Evolutionary conservation across 1,140 invertebrate species (phyloP).

Genomic region (Drosophila gunungcola): DNA sequence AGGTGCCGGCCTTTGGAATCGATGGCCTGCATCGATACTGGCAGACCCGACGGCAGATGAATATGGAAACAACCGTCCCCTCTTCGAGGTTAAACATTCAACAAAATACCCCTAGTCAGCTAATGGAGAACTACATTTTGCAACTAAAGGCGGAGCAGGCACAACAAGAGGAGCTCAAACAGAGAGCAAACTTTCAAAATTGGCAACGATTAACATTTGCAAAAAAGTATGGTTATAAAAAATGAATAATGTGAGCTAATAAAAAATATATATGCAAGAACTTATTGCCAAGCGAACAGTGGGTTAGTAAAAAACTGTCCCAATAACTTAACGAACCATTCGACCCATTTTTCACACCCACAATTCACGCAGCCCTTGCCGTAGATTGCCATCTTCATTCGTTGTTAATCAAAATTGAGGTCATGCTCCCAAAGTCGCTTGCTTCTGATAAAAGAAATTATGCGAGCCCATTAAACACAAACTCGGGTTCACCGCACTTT

Average conservation of each 20-base stretch:
- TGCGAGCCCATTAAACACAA: no score
- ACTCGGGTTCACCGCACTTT: no score
- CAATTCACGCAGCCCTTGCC: no score
- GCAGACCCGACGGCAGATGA: background rate
- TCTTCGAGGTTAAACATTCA: background rate
- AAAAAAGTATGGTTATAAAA: conserved; percentile 68
- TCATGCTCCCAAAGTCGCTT: no score
- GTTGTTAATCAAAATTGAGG: no score
- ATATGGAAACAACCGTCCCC: background rate
- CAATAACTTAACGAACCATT: no score
- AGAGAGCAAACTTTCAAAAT: conserved; percentile 48
- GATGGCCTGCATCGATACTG: background rate
- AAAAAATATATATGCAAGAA: conserved; percentile 50
- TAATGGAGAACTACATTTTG: conserved; percentile 67
- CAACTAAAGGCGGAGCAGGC: conserved; percentile 53
- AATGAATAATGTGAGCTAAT: conserved; percentile 64
- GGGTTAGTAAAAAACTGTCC: no score
- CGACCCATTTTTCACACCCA: no score
- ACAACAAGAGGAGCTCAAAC: conserved; percentile 15
- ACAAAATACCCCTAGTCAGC: conserved; percentile 21
- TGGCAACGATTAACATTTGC: conserved; percentile 62
- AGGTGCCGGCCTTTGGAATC: conserved; percentile 63
- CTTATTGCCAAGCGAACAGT: no score
- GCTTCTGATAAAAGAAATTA: no score
- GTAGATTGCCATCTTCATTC: no score